Percentiles rank a stretch among this genome's conserved stretches.
phyloP scores from a whole-genome alignment of 2,113 vertebrate species.

The Bambusicola thoracicus region DNA sequence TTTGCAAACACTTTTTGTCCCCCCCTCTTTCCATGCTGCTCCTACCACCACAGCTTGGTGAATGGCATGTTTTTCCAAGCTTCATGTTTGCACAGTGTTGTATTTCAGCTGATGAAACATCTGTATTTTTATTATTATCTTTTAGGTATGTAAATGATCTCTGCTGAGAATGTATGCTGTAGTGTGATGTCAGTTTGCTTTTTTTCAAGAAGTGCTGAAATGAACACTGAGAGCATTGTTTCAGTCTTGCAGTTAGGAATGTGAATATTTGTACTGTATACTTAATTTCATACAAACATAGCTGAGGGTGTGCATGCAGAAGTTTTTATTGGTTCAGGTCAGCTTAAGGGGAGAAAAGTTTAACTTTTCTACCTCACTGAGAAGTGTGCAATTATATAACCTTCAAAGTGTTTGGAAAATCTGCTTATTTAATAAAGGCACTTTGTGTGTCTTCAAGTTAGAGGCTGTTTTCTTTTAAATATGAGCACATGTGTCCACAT shows the following conservation, averaged over 20 bases:
- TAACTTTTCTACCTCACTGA: conserved; percentile 53
- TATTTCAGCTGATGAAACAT: conserved; percentile 76
- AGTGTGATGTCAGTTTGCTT: conserved; percentile 69
- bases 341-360: conserved; percentile 44
- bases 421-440: conserved; percentile 11
- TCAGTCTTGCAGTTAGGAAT: conserved; percentile 70
- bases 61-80: conserved; percentile 62
- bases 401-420: conserved; percentile 18
- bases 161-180: conserved; percentile 71
- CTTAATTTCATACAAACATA: conserved; percentile 77
- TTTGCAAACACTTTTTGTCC: conserved; percentile 8
- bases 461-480: not conserved
- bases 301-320: conserved; percentile 63
- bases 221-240: conserved; percentile 80
- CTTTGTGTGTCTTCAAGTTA: not conserved
- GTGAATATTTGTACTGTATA: conserved; percentile 80
- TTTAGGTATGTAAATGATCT: conserved; percentile 70
- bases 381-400: conserved; percentile 43
- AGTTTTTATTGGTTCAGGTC: conserved; percentile 74
- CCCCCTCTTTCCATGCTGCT: not conserved
- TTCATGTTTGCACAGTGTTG: conserved; percentile 75
- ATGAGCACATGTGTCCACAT: not conserved
- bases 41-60: conserved; percentile 19
- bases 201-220: conserved; percentile 47
- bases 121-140: conserved; percentile 71